A percentile compares a stretch with the other conserved stretches of the same genome.
Evolutionary conservation across 2,113 vertebrate genomes (phyloP).

Genomic region (Nibea coibor): DNA sequence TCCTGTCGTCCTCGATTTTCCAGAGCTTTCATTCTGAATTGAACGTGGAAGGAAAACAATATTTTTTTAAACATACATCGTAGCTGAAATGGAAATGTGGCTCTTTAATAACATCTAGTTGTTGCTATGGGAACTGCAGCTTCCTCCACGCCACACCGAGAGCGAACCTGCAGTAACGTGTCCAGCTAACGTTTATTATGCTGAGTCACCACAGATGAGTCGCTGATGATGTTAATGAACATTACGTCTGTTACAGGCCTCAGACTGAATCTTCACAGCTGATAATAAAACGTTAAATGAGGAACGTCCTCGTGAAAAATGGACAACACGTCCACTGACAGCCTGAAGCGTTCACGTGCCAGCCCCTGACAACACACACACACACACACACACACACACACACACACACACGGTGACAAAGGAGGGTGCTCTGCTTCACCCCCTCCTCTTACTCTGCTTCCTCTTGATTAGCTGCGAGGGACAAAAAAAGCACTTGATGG

Average conservation of each 20-base stretch:
- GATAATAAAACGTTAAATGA: no score
- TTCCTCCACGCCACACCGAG: neutral
- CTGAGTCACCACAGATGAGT: neutral
- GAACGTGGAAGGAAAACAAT: neutral
- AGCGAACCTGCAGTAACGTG: neutral
- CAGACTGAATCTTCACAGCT: neutral
- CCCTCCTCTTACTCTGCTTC: neutral
- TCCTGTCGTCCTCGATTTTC: no score
- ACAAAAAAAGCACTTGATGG: conserved; percentile 36
- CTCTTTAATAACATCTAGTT: neutral
- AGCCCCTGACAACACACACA: neutral
- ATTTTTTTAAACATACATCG: no score
- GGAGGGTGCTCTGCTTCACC: conserved; percentile 11
- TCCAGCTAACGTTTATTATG: neutral
- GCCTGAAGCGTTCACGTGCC: neutral
- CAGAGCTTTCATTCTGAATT: no score
- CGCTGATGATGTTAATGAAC: neutral
- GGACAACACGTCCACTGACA: neutral
- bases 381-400: conserved; percentile 1
- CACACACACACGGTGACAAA: neutral
- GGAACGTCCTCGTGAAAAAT: neutral
- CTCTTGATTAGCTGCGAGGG: conserved; percentile 45
- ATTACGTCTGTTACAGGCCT: neutral
- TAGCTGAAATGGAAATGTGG: neutral
- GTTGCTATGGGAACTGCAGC: neutral